These are phyloP conservation scores for Otus scops DNA, from an alignment of 2,797 vertebrate species.

Conservation along the genomic window DNA sequence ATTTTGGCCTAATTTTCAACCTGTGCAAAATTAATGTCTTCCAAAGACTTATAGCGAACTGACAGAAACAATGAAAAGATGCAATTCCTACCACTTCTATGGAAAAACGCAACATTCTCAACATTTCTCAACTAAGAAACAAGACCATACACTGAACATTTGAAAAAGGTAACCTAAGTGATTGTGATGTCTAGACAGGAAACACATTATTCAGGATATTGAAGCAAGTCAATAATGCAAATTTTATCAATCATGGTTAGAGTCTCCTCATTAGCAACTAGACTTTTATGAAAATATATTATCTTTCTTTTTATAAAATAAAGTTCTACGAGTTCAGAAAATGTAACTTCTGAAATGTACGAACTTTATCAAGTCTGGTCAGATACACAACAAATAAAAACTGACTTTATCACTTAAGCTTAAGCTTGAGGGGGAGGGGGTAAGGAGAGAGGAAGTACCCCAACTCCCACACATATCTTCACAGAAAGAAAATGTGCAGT, in stretches of 20 bases:
- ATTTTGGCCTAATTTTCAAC: neutral
- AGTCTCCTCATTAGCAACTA: neutral
- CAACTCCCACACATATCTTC: neutral
- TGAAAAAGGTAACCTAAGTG: neutral
- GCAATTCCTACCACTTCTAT: neutral
- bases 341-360: neutral
- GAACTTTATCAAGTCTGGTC: neutral
- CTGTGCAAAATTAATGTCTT: neutral
- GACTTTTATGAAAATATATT: neutral
- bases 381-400: neutral
- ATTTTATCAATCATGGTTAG: neutral
- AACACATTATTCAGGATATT: neutral
- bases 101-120: neutral
- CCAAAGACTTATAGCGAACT: neutral
- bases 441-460: neutral
- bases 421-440: too few relatives aligned
- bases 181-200: neutral
- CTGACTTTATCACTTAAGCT: neutral
- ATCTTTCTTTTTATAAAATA: neutral
- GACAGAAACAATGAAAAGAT: neutral
- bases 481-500: neutral
- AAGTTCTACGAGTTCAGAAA: neutral
- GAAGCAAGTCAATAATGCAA: neutral
- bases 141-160: neutral
- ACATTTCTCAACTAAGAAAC: neutral